Evolutionary conservation across 1,140 invertebrate genomes (phyloP), one percentile per base, ranked within the genome.

Genomic region (Drosophila kurseongensis): DNA sequence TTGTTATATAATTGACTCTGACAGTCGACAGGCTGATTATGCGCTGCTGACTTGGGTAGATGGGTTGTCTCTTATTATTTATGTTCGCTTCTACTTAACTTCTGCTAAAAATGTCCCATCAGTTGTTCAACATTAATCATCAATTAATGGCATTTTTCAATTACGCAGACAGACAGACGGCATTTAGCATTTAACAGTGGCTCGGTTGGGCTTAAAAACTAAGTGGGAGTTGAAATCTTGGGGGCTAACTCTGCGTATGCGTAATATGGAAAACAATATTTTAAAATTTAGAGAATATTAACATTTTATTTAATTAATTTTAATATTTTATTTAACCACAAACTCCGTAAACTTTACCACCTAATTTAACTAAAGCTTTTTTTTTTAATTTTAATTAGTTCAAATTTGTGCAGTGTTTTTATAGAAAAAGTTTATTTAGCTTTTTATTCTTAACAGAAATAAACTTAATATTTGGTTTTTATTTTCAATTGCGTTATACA

Each of bases 71-170:
- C 66, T 56, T 78, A 52, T 35, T 52, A 76, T 86, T 76, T 79
- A 86, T 82, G 79, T 45, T 59, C 62, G 71, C 61, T 54, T 68
- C 75, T 62, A 59, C 32, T 45, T 55, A 44, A 48, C 71, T 66
- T 75, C 48, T 41, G 59, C 44, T 61, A 83, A 76, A 82, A 80
- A 78, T 78, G 54, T 72, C 65, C 54, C 66, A 56, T 65, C 79
- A 63, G 57, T 63, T 54, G 42, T 23, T 38, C 29, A 45, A 55
- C 68, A 84, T 80, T 74, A 71, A 71, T 80, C 72, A 89, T 74
- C 55, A 74, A 67, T 89, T 89, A 89, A 89, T 89, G 66, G 59
- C 56, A 75, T 80, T 89, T 84, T 89, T 89, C 80, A 84, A 89
- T 89, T 89, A 89, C 84, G 84, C 84, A 75, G 80, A 72, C 38